Base-by-base conservation (phyloP, 2,113 vertebrate genomes). In the Stercorarius parasiticus region DNA sequence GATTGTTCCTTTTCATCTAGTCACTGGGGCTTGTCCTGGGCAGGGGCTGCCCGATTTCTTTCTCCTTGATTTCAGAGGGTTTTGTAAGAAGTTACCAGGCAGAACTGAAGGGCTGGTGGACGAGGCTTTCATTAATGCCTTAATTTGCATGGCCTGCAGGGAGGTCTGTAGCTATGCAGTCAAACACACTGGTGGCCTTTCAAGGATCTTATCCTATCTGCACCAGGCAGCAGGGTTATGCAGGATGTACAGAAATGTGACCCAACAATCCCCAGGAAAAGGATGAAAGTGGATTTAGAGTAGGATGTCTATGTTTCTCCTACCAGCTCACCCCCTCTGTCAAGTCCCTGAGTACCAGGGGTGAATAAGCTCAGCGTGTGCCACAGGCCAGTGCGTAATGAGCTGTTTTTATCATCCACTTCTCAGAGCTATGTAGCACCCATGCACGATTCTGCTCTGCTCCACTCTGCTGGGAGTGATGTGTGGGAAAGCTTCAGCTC, bases 1-100 rank as follows among this genome's bases (percentile, higher is more conserved):
- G n/a, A 69, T 65, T 93, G 77, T 40, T 94, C 88, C 55, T 89
- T 95, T 97, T 93, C 84, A 70, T 93, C 82, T 86, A 36, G 74
- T 86, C 93, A 93, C 87, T 69, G 78, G 36, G 70, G 90, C 94
- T 94, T 88, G 72, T 71, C 80, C 72, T 78, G 50, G 59, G n/a
- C 55, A 73, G 55, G 27, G 59, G 16, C 67, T 78, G 64, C 34
- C 59, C 71, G 30, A 64, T 55, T 90, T 82, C 82, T 85, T 85
- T 76, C 62, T 87, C 58, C 94, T 90, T 82, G 84, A 91, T 82
- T 96, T 95, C 65, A 76, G 52, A 45, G 17, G 34, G 66, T 94
- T 96, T 96, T 96, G 43, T 93, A 72, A 87, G 91, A 87, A 91
- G 73, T 67, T 89, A 72, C 47, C 61, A 61, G 43, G 81, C 91